phyloP scores from a whole-genome alignment of 2,888 invertebrate genomes.

The Chydorus sphaericus region DNA sequence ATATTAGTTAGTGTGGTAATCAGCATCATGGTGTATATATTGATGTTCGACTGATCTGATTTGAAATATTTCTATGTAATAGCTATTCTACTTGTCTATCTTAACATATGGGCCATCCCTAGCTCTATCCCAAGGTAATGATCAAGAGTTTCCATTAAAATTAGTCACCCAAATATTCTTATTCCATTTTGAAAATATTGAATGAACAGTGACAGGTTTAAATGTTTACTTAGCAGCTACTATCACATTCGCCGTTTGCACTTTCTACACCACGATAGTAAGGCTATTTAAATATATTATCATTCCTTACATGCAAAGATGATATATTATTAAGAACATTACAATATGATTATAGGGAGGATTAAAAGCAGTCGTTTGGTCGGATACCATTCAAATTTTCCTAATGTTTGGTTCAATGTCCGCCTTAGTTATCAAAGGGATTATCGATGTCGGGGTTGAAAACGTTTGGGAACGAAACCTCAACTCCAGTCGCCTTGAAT shows the following conservation, averaged over 20 bases:
- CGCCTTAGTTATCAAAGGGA: not conserved
- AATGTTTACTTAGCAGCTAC: not conserved
- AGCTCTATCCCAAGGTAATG: not conserved
- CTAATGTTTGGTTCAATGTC: not conserved
- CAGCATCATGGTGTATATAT: too few relatives aligned
- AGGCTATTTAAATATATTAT: too few relatives aligned
- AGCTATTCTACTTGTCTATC: not conserved
- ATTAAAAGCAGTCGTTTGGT: not conserved
- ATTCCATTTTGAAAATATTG: too few relatives aligned
- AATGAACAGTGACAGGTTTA: not conserved
- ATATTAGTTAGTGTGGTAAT: too few relatives aligned
- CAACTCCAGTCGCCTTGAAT: not conserved
- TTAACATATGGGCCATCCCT: not conserved
- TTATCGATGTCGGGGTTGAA: not conserved
- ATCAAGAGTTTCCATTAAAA: too few relatives aligned
- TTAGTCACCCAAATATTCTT: not conserved
- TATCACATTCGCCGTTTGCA: not conserved
- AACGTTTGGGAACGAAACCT: not conserved
- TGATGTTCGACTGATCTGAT: not conserved
- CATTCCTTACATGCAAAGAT: too few relatives aligned
- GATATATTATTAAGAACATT: too few relatives aligned
- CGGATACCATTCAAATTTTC: not conserved
- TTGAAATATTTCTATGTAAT: not conserved
- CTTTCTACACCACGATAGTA: not conserved
- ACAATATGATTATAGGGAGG: too few relatives aligned